These are phyloP conservation scores for Phrynocephalus versicolor DNA, from an alignment of 2,113 vertebrate genomes.

Conservation along the genomic window DNA sequence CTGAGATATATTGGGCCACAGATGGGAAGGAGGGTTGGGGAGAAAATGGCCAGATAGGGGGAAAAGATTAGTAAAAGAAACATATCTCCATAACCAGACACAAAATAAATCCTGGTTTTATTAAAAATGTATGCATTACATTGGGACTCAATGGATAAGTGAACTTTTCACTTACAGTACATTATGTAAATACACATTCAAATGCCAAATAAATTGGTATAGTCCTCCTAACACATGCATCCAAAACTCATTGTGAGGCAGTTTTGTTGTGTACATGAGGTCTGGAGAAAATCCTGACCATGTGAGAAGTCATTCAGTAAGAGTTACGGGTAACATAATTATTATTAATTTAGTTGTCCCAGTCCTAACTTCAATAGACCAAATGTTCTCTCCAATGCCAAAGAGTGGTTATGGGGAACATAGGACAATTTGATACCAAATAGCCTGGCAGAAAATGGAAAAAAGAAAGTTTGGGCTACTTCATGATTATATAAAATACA, in stretches of 20 bases:
- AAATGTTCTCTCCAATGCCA: background rate
- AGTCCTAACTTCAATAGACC: background rate
- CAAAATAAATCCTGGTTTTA: slow-evolving; percentile 32
- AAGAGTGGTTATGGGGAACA: too few species aligned
- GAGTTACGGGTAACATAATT: background rate
- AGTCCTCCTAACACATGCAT: background rate
- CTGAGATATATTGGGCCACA: slow-evolving; percentile 43
- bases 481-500: background rate
- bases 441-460: background rate
- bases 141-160: background rate
- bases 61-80: background rate
- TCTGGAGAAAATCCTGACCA: background rate
- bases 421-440: background rate
- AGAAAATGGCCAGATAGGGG: background rate
- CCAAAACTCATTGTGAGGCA: background rate
- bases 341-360: background rate
- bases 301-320: background rate
- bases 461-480: background rate
- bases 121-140: slow-evolving; percentile 6
- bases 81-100: background rate
- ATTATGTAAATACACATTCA: background rate
- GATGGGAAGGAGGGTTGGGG: slow-evolving; percentile 57
- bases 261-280: background rate
- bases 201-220: background rate
- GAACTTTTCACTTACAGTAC: background rate